A percentile compares a stretch with the other conserved stretches of the same genome.
phyloP scores from a whole-genome alignment of 2,113 vertebrate species.

The Tautogolabrus adspersus region DNA sequence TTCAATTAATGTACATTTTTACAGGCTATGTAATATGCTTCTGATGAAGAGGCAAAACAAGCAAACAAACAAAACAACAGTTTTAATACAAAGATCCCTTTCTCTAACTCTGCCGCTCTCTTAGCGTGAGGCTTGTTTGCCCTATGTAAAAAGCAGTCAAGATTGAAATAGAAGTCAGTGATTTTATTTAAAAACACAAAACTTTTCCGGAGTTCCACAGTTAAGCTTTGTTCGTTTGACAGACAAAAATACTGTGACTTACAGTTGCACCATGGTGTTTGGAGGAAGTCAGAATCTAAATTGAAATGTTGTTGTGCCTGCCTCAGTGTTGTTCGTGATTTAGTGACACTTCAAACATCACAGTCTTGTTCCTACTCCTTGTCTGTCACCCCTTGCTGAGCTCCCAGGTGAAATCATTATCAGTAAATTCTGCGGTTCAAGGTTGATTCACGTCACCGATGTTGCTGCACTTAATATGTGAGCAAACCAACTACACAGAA shows the following conservation, averaged over 20 bases:
- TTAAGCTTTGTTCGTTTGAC: too few species aligned
- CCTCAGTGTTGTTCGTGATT: conserved; percentile 25
- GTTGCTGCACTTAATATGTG: conserved; percentile 1
- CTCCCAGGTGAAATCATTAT: conserved; percentile 41
- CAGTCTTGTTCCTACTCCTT: conserved; percentile 7
- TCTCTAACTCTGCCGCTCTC: not conserved
- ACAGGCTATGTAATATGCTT: too few species aligned
- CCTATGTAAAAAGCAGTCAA: not conserved
- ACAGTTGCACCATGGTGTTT: not conserved
- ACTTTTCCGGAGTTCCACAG: not conserved
- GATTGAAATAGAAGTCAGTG: not conserved
- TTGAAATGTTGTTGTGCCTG: conserved; percentile 16
- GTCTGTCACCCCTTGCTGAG: conserved; percentile 27
- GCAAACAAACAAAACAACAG: too few species aligned
- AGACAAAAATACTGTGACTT: not conserved
- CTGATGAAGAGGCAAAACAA: too few species aligned
- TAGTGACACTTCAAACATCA: conserved; percentile 26
- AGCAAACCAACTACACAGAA: not conserved
- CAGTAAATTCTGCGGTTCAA: not conserved
- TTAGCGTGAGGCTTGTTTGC: not conserved
- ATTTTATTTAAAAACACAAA: conserved; percentile 8
- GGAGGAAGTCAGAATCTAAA: not conserved
- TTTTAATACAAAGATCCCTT: not conserved
- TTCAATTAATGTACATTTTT: too few species aligned
- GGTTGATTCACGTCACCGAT: conserved; percentile 18